These are phyloP conservation scores for Rhamnusium bicolor DNA, from an alignment of 2,888 invertebrate genomes.

Conservation along the genomic window DNA sequence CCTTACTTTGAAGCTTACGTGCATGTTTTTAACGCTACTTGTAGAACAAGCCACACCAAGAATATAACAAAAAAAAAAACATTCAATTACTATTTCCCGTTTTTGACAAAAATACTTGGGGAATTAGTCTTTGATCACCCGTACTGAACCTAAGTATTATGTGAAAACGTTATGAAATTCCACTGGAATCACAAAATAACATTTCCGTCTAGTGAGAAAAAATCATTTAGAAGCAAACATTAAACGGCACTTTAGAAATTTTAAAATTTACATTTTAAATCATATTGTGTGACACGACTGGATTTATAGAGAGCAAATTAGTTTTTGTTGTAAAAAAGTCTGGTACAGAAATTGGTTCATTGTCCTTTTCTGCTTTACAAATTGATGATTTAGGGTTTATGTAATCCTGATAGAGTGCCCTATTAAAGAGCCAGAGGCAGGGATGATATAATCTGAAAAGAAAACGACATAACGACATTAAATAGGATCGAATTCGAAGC, in stretches of 20 bases:
- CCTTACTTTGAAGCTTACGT: no score
- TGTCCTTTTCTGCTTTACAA: slow-evolving; percentile 16
- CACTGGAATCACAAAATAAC: no score
- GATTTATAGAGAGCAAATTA: neutral
- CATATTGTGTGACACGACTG: neutral
- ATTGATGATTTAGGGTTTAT: slow-evolving; percentile 31
- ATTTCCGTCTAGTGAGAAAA: no score
- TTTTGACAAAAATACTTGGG: no score
- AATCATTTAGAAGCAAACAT: no score
- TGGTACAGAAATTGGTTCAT: neutral
- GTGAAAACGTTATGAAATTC: no score
- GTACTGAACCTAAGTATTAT: no score
- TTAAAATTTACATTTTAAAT: neutral
- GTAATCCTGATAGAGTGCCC: slow-evolving; percentile 39
- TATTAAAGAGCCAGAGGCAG: slow-evolving; percentile 32
- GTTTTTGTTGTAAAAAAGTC: neutral
- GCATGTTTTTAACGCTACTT: no score
- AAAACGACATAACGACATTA: slow-evolving; percentile 38
- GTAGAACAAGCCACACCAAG: no score
- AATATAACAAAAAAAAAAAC: no score
- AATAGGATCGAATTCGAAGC: slow-evolving; percentile 38
- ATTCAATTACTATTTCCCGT: no score
- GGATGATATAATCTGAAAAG: slow-evolving; percentile 28
- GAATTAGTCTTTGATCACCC: no score
- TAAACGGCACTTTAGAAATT: neutral